Evolutionary conservation across 1,140 invertebrate species (phyloP).

Genomic region (Tribolium madens): DNA sequence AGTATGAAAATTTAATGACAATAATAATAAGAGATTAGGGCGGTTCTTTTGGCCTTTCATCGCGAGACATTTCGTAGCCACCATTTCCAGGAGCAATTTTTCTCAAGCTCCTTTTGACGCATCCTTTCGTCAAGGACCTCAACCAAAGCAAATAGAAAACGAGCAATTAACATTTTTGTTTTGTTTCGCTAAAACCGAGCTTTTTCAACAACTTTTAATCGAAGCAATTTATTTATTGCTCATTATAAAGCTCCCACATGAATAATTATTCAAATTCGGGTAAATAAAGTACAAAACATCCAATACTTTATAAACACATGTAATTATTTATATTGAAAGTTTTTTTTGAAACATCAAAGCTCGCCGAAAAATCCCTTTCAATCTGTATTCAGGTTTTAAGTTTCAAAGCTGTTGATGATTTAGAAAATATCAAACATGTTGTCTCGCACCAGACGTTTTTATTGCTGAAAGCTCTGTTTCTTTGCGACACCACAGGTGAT

Average conservation of each 20-base stretch:
- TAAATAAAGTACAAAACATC: background rate
- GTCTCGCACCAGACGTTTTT: background rate
- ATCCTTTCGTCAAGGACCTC: background rate
- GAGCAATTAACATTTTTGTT: background rate
- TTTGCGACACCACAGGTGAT: background rate
- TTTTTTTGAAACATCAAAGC: background rate
- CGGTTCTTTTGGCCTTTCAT: constrained; percentile 18
- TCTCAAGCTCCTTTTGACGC: background rate
- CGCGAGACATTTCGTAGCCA: constrained; percentile 13
- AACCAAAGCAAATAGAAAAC: background rate
- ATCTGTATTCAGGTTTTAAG: background rate
- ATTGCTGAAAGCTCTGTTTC: background rate
- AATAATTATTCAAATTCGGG: background rate
- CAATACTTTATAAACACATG: background rate
- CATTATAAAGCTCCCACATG: background rate
- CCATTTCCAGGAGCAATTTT: constrained; percentile 3
- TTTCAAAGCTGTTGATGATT: background rate
- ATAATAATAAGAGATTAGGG: constrained; percentile 28
- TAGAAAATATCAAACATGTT: background rate
- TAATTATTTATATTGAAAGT: background rate
- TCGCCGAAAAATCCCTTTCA: background rate
- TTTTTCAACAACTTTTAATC: no score
- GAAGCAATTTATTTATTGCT: background rate
- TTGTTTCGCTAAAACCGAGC: background rate
- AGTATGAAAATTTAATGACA: constrained; percentile 30